phyloP scores from a whole-genome alignment of 1,140 invertebrate genomes.

The Caenorhabditis elegans region WBcel235 BX284605.5:12191001-12191500 shows the following conservation, averaged over 20 bases:
- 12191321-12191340: neutral
- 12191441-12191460: neutral
- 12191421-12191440: neutral
- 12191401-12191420: neutral
- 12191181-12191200: neutral
- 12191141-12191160: neutral
- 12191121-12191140: neutral
- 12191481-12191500: too few species aligned
- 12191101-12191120: neutral
- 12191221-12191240: too few species aligned
- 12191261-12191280: too few species aligned
- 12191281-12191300: too few species aligned
- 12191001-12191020: too few species aligned
- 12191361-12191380: neutral
- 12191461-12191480: neutral
- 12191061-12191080: too few species aligned
- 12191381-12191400: neutral
- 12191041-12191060: too few species aligned
- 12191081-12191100: neutral
- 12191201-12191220: too few species aligned
- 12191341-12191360: constrained; percentile 16
- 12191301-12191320: neutral
- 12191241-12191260: too few species aligned
- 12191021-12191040: too few species aligned
- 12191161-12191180: neutral